These are phyloP conservation scores for Iphiclides podalirius DNA, from an alignment of 2,888 invertebrate genomes.

Conservation along the genomic window DNA sequence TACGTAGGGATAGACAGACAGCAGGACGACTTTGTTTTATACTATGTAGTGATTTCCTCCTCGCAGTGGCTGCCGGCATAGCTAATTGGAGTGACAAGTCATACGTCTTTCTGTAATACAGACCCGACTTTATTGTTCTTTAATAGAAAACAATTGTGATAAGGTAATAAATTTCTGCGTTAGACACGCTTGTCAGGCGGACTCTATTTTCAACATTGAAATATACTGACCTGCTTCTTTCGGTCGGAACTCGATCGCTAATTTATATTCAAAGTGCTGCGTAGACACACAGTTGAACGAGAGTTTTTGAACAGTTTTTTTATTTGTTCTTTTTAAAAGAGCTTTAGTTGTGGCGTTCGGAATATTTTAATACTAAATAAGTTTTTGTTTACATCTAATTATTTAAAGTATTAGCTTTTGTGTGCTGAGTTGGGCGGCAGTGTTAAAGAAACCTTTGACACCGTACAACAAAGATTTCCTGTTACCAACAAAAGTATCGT, in stretches of 20 bases:
- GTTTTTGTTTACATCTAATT: conserved; percentile 48
- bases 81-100: conserved; percentile 48
- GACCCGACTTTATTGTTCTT: conserved; percentile 52
- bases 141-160: conserved; percentile 64
- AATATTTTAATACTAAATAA: conserved; percentile 68
- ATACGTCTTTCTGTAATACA: conserved; percentile 28
- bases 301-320: conserved; percentile 35
- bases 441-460: conserved; percentile 39
- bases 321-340: conserved; percentile 45
- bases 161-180: conserved; percentile 56
- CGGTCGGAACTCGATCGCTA: conserved; percentile 43
- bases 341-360: conserved; percentile 45
- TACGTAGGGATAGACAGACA: no score
- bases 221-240: conserved; percentile 40
- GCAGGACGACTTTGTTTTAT: no score
- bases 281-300: conserved; percentile 50
- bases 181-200: conserved; percentile 57
- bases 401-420: conserved; percentile 32
- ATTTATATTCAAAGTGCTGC: conserved; percentile 62
- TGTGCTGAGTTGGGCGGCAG: conserved; percentile 28
- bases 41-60: no score
- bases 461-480: conserved; percentile 34
- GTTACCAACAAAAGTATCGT: conserved; percentile 23
- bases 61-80: conserved; percentile 27
- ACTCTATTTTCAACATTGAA: conserved; percentile 32